phyloP scores from a whole-genome alignment of 2,888 invertebrate genomes.

The Trypoxylon attenuatum region DNA sequence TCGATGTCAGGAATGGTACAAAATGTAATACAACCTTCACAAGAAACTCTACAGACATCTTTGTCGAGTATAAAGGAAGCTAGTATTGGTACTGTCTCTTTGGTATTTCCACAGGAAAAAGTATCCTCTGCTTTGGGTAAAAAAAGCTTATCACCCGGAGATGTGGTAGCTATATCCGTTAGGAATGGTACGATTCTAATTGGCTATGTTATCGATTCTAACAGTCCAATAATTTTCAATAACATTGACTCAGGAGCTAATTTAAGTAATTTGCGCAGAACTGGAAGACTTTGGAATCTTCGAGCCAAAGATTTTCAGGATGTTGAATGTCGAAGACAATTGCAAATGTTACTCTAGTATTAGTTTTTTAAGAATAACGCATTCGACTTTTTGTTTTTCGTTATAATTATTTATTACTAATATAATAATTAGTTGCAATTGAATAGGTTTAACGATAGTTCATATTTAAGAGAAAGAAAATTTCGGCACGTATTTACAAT shows the following conservation, averaged over 20 bases:
- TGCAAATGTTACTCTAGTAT: not conserved
- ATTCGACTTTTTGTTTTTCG: no score
- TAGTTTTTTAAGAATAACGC: not conserved
- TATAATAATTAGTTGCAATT: no score
- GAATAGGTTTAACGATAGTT: no score
- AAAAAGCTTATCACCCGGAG: constrained; percentile 38
- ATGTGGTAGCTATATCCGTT: constrained; percentile 41
- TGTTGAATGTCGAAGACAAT: constrained; percentile 12
- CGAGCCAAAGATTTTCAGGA: constrained; percentile 31
- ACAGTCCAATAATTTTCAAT: constrained; percentile 42
- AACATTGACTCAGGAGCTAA: constrained; percentile 6
- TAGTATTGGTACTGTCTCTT: no score
- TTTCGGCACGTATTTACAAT: no score
- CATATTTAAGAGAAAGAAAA: no score
- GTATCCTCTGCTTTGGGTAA: constrained; percentile 32
- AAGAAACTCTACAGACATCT: no score
- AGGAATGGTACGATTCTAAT: constrained; percentile 31
- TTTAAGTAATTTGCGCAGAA: not conserved
- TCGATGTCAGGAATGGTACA: no score
- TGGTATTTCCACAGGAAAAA: constrained; percentile 42
- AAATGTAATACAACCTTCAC: no score
- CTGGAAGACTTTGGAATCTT: constrained; percentile 32
- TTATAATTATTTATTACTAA: no score
- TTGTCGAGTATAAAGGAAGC: no score
- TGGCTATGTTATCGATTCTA: constrained; percentile 35